Percentiles rank a stretch among this genome's conserved stretches.
Evolutionary conservation across 2,888 invertebrate species (phyloP).

Genomic region (Drosophila nigricruria): DNA sequence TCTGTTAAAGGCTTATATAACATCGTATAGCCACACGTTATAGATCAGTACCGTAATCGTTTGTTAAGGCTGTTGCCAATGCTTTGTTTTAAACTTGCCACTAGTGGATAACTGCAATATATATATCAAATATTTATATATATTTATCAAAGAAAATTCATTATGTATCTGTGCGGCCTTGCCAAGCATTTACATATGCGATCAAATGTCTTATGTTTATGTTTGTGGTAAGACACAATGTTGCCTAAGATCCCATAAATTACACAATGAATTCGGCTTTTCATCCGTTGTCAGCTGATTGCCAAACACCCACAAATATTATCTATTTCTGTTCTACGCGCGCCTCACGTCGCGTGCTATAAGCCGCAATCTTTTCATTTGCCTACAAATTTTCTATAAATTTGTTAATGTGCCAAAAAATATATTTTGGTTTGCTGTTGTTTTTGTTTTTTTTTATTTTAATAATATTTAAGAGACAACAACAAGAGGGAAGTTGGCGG

Average conservation of each 20-base stretch:
- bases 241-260: conserved; percentile 11
- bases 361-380: conserved; percentile 1
- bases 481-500: background rate
- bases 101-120: background rate
- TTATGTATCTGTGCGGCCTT: background rate
- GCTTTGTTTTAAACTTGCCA: conserved; percentile 29
- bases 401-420: conserved; percentile 2
- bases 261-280: background rate
- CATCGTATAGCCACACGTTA: conserved; percentile 19
- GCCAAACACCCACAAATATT: conserved; percentile 1
- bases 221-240: background rate
- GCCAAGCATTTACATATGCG: background rate
- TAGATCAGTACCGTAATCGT: conserved; percentile 62
- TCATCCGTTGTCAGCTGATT: background rate
- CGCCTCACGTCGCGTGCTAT: conserved; percentile 2
- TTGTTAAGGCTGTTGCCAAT: conserved; percentile 38
- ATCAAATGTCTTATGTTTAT: background rate
- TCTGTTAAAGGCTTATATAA: conserved; percentile 54
- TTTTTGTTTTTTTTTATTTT: no score
- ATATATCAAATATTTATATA: conserved; percentile 2
- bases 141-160: background rate
- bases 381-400: conserved; percentile 6
- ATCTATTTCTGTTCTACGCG: conserved; percentile 8
- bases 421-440: background rate
- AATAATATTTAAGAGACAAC: background rate